These are phyloP conservation scores for Euphydryas editha DNA, from an alignment of 2,888 invertebrate genomes.

Conservation along the genomic window DNA sequence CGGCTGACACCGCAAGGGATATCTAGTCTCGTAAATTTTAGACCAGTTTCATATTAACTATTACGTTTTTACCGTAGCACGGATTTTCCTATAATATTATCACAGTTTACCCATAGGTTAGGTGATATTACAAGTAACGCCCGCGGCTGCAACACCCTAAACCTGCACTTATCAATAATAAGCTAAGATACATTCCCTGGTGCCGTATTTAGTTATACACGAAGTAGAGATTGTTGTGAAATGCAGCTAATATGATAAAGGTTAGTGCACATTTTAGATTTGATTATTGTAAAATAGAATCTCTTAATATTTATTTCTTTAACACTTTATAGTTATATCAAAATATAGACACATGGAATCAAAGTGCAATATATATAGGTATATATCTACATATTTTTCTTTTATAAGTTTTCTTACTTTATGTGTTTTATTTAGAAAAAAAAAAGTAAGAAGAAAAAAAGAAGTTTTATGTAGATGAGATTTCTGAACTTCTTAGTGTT, in stretches of 20 bases:
- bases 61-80: neutral
- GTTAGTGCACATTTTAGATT: slow-evolving; percentile 16
- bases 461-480: no score
- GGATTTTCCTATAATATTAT: slow-evolving; percentile 18
- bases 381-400: no score
- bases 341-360: no score
- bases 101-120: slow-evolving; percentile 19
- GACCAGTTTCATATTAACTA: slow-evolving; percentile 14
- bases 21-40: slow-evolving; percentile 5
- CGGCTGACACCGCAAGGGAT: neutral
- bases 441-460: no score
- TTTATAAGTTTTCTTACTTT: no score
- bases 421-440: no score
- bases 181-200: slow-evolving; percentile 26
- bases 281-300: no score
- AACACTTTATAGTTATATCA: no score
- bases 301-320: no score
- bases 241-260: slow-evolving; percentile 18
- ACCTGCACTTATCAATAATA: slow-evolving; percentile 37
- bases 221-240: slow-evolving; percentile 28
- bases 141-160: slow-evolving; percentile 31
- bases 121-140: slow-evolving; percentile 19
- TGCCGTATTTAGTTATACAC: slow-evolving; percentile 31
- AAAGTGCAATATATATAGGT: no score
- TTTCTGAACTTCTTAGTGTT: no score